Evolutionary conservation across 2,888 invertebrate species (phyloP), one percentile per base, ranked within the genome.

Genomic region (Ornithoptera alexandrae): DNA sequence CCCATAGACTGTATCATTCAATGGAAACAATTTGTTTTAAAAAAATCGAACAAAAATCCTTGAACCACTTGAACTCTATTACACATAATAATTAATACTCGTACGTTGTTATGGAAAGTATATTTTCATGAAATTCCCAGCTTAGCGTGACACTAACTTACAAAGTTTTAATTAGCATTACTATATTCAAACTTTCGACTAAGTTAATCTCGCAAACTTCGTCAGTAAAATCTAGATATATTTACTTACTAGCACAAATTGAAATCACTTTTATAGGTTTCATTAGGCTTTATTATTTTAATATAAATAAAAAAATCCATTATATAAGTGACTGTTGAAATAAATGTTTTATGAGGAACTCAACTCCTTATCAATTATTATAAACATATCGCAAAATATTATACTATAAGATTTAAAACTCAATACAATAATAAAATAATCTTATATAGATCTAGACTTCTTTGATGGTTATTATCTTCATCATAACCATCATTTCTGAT

Each of bases 151-250:
- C 66, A 67, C 30, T 65, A 65, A 67, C 60, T 61, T 61, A 67
- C 66, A 30, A 67, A 67, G 66, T 67, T 67, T 67, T 67, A 67
- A 61, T 67, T 67, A 67, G 66, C 53, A 36, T 50, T 61, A 67
- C 66, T 67, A 67, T 46, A 61, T 67, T 67, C 53, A 67, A 67
- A 67, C 66, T 67, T 60, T 60, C 53, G 53, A 67, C 66, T 18
- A 67, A 67, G 50, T 67, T 67, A 67, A 67, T 61, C 53, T 53
- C 53, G 61, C 61, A 53, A 67, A 67, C 66, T 67, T 67, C 50
- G 50, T 60, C 66, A 20, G 60, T 36, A 24, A 57, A 22, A 20
- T 20, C 18, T 57, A 57, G 2, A 53, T 60, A 67, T 61, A 36
- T 46, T 15, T 46, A 46, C 50, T 15, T n/a, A 36, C 58, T 15